Percentiles rank a stretch among this genome's conserved stretches.
These are phyloP conservation scores for Ectobius pallidus DNA, from an alignment of 2,888 invertebrate genomes.

Conservation along the genomic window DNA sequence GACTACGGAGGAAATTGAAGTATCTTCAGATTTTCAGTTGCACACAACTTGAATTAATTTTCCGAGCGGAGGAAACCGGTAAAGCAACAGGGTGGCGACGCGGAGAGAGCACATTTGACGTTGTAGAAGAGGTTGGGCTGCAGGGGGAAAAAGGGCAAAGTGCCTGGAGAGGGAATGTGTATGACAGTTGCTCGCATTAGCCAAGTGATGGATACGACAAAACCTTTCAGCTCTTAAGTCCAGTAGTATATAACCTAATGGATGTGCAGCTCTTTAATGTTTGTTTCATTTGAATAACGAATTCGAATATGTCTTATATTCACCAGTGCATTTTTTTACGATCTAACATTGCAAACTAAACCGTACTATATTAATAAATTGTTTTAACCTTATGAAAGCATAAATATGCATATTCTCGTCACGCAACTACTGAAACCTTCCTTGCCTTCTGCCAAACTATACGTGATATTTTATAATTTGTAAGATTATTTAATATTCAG, in stretches of 20 bases:
- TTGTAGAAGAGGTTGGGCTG: constrained; percentile 11
- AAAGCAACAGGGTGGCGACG: constrained; percentile 32
- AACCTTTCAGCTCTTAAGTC: constrained; percentile 37
- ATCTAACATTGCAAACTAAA: too few species aligned
- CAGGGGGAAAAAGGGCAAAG: constrained; percentile 26
- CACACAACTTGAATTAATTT: background rate
- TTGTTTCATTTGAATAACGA: too few species aligned
- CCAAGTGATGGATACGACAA: constrained; percentile 42
- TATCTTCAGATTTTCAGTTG: background rate
- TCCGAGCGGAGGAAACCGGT: constrained; percentile 26
- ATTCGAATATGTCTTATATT: too few species aligned
- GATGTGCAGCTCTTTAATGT: too few species aligned
- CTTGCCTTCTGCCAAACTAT: too few species aligned
- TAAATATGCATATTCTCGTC: too few species aligned
- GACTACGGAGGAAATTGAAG: background rate
- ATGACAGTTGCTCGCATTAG: constrained; percentile 41
- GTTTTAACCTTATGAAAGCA: too few species aligned
- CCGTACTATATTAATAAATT: too few species aligned
- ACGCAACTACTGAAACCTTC: too few species aligned
- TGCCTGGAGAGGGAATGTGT: constrained; percentile 37
- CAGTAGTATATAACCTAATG: constrained; percentile 33
- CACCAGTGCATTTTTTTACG: too few species aligned
- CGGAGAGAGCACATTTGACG: constrained; percentile 9
- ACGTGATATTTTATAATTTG: too few species aligned
- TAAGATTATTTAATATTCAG: too few species aligned